Conservation (phyloP, 1,140 invertebrate genomes). For the Pachyrhynchus sulphureomaculatus region DNA sequence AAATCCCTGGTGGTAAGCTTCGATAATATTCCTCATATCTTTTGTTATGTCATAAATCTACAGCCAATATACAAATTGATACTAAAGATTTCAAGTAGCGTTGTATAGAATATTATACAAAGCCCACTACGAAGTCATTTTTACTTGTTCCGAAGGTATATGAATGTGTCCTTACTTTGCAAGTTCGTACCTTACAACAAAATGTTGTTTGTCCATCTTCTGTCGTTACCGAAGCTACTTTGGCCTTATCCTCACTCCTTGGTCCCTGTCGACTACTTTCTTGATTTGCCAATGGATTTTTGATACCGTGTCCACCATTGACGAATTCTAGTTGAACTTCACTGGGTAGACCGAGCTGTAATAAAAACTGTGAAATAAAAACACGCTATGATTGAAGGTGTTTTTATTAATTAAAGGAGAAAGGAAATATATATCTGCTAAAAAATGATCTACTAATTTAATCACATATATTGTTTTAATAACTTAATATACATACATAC, state of each 20-base stretch:
- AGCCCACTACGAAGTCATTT: no score
- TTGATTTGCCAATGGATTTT: constrained; percentile 89
- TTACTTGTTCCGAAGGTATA: no score
- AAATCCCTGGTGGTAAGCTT: no score
- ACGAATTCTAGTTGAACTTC: constrained; percentile 93
- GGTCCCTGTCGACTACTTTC: constrained; percentile 59
- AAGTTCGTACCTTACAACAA: constrained; percentile 60
- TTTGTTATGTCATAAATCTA: no score
- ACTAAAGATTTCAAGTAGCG: no score
- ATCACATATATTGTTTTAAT: neutral
- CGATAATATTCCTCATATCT: no score
- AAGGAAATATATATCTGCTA: neutral
- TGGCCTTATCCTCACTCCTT: constrained; percentile 62
- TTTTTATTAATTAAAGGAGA: neutral
- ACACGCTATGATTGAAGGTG: constrained; percentile 8
- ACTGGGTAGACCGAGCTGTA: constrained; percentile 80
- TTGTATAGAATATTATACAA: no score
- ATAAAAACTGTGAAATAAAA: constrained; percentile 45
- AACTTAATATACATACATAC: neutral
- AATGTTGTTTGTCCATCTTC: constrained; percentile 76
- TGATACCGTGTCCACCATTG: constrained; percentile 98
- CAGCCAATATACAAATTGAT: no score
- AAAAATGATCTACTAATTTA: no score
- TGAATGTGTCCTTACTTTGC: constrained; percentile 21
- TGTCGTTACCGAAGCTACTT: constrained; percentile 57